phyloP scores from a whole-genome alignment of 1,140 invertebrate genomes.

The Neotoxoptera formosana region DNA sequence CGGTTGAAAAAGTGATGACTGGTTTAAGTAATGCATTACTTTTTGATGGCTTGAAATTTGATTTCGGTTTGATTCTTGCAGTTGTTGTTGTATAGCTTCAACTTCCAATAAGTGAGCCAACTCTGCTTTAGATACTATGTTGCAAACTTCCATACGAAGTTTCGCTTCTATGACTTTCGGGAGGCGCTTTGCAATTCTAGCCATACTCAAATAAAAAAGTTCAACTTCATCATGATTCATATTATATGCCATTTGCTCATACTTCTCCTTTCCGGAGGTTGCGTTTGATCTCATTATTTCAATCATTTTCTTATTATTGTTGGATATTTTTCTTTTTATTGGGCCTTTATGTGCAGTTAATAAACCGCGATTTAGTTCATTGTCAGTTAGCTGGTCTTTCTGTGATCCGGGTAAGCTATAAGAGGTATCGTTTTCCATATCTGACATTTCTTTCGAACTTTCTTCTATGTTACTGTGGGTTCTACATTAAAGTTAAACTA shows the following conservation, averaged over 20 bases:
- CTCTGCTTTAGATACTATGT: background rate
- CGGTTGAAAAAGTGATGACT: background rate
- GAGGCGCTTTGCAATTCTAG: background rate
- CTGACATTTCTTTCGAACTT: no score
- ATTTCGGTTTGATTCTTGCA: background rate
- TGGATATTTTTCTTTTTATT: background rate
- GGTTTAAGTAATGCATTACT: background rate
- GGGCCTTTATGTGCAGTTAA: background rate
- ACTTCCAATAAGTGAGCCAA: background rate
- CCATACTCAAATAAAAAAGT: constrained; percentile 12
- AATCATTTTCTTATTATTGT: background rate
- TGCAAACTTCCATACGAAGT: constrained; percentile 7
- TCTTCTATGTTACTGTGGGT: background rate
- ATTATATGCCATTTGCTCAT: background rate
- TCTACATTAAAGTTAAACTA: background rate
- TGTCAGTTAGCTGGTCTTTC: background rate
- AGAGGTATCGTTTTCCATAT: no score
- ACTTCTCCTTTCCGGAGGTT: background rate
- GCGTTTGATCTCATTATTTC: background rate
- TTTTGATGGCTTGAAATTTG: background rate
- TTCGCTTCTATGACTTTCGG: background rate
- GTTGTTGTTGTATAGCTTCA: background rate
- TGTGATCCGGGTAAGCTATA: background rate
- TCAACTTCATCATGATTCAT: constrained; percentile 10
- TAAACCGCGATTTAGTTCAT: background rate